Conservation (phyloP, 1,140 invertebrate genomes). For the Ips nitidus region DNA sequence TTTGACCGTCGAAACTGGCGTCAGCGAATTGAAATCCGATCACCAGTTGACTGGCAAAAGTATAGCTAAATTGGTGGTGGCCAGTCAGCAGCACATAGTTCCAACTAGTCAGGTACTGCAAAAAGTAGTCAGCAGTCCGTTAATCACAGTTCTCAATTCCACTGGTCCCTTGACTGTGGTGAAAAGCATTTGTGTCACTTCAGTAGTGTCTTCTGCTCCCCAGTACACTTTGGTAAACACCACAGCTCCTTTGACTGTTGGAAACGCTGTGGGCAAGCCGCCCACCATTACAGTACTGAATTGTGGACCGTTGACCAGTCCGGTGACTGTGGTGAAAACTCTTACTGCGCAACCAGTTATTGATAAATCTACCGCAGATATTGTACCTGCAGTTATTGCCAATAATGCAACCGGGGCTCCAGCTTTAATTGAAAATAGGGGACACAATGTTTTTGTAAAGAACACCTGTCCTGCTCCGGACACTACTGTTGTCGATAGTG, state of each 20-base stretch:
- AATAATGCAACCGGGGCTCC: constrained; percentile 15
- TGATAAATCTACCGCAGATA: constrained; percentile 24
- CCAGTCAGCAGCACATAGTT: constrained; percentile 34
- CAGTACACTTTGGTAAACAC: constrained; percentile 48
- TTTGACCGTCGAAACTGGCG: constrained; percentile 1
- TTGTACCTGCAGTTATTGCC: constrained; percentile 6
- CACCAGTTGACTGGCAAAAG: constrained; percentile 31
- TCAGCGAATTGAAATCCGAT: constrained; percentile 13
- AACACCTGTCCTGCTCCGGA: constrained; percentile 39
- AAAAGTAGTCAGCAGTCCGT: constrained; percentile 44
- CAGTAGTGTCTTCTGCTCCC: constrained; percentile 42
- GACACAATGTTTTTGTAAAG: constrained; percentile 52
- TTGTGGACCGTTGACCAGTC: constrained; percentile 34
- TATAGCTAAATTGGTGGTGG: constrained; percentile 44
- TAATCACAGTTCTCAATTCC: constrained; percentile 51
- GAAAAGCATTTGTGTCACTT: constrained; percentile 47
- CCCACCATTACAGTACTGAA: constrained; percentile 49
- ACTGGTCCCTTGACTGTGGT: constrained; percentile 48
- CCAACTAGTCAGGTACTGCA: constrained; percentile 38
- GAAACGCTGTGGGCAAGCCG: constrained; percentile 41
- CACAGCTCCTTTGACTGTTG: constrained; percentile 39
- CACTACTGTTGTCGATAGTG: constrained; percentile 29
- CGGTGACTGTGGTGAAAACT: constrained; percentile 47
- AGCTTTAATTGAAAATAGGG: constrained; percentile 42
- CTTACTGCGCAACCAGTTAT: constrained; percentile 33